phyloP scores from a whole-genome alignment of 2,888 invertebrate species.

The Julus scandinavius region DNA sequence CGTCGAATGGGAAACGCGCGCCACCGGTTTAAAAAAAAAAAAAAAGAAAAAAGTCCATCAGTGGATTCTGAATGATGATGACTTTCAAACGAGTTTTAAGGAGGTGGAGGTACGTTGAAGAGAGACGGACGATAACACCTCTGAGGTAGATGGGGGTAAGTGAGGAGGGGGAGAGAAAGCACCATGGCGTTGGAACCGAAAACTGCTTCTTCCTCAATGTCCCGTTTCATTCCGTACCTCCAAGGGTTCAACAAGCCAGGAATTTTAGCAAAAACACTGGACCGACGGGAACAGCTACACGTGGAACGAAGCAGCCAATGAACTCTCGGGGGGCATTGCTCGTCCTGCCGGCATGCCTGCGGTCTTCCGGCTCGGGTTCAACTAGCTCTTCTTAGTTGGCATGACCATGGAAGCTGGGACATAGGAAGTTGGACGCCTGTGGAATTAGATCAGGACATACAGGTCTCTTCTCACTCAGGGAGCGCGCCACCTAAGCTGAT shows the following conservation, averaged over 20 bases:
- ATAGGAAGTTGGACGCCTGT: not conserved
- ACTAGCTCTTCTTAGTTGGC: not conserved
- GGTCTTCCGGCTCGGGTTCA: conserved; percentile 39
- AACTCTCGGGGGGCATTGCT: conserved; percentile 24
- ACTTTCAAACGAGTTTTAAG: conserved; percentile 17
- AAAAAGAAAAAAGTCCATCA: conserved; percentile 22
- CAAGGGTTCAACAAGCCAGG: conserved; percentile 39
- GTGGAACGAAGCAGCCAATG: conserved; percentile 17
- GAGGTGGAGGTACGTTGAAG: conserved; percentile 20
- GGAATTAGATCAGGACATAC: not conserved
- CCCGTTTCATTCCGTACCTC: conserved; percentile 49
- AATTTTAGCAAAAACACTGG: conserved; percentile 39
- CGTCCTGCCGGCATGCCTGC: not conserved
- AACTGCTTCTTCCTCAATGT: conserved; percentile 51
- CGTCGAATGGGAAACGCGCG: conserved; percentile 49
- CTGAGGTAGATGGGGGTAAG: conserved; percentile 9
- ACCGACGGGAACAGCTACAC: conserved; percentile 43
- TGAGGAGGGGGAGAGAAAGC: not conserved
- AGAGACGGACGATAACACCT: conserved; percentile 25
- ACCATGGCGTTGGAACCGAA: not conserved
- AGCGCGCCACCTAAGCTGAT: too few relatives aligned
- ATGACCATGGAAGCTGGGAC: not conserved
- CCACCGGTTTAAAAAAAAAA: conserved; percentile 25
- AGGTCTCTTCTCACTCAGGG: too few relatives aligned
- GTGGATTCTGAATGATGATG: conserved; percentile 42